Evolutionary conservation across 2,888 invertebrate genomes (phyloP).

Genomic region (Machimus atricapillus): DNA sequence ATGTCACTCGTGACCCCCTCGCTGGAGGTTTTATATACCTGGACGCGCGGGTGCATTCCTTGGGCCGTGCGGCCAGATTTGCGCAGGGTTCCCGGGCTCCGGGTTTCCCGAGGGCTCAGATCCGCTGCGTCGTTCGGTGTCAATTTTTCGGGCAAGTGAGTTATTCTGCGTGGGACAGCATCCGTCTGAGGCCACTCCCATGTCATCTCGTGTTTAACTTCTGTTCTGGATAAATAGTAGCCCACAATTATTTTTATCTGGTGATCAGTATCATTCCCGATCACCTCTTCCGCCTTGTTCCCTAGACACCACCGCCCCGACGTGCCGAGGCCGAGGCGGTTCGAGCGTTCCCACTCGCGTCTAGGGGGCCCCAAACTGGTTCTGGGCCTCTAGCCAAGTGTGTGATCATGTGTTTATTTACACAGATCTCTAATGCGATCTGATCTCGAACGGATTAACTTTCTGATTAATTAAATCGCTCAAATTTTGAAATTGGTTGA

Average conservation of each 20-base stretch:
- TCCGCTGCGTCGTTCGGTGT: neutral
- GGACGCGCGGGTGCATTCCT: neutral
- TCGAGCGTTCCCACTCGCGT: slow-evolving; percentile 5
- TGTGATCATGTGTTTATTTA: slow-evolving; percentile 45
- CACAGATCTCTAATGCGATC: slow-evolving; percentile 44
- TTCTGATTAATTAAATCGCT: slow-evolving; percentile 47
- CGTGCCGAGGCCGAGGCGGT: neutral
- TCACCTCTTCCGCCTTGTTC: slow-evolving; percentile 22
- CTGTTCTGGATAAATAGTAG: slow-evolving; percentile 45
- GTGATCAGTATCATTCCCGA: slow-evolving; percentile 43
- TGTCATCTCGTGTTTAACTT: slow-evolving; percentile 46
- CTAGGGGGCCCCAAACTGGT: neutral
- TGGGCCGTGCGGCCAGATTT: neutral
- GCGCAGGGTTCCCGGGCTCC: neutral
- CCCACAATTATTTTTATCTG: slow-evolving; percentile 46
- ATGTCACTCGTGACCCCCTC: neutral
- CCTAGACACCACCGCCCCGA: neutral
- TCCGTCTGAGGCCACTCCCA: slow-evolving; percentile 42
- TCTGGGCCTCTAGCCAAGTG: slow-evolving; percentile 10
- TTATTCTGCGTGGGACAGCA: slow-evolving; percentile 15
- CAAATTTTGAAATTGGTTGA: slow-evolving; percentile 40
- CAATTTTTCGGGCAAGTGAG: slow-evolving; percentile 1
- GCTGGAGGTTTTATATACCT: slow-evolving; percentile 25
- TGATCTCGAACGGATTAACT: slow-evolving; percentile 45
- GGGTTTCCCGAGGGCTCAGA: neutral